phyloP scores from a whole-genome alignment of 2,797 vertebrate genomes.

The Micropoecilia bifurca region DNA sequence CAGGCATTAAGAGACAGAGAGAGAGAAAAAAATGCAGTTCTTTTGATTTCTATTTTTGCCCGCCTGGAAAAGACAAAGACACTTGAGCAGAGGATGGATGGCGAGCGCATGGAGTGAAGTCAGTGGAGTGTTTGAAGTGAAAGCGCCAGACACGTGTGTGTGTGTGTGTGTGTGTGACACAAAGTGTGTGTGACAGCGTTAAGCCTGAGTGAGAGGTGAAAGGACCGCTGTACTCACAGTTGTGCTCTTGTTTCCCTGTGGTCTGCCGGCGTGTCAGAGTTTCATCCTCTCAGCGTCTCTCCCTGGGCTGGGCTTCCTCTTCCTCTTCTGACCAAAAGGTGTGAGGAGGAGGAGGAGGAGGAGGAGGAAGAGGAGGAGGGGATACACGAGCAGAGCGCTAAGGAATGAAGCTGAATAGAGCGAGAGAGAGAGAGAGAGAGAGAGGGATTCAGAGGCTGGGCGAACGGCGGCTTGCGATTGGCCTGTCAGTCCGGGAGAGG shows the following conservation, averaged over 20 bases:
- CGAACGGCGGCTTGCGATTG: constrained; percentile 73
- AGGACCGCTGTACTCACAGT: constrained; percentile 79
- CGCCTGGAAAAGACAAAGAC: constrained; percentile 51
- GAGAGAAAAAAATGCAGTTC: constrained; percentile 7
- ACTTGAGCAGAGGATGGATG: constrained; percentile 28
- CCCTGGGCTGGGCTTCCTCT: constrained; percentile 76
- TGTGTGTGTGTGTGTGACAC: constrained; percentile 32
- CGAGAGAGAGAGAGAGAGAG: constrained; percentile 33
- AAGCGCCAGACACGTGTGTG: constrained; percentile 54
- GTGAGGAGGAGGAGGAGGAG: constrained; percentile 62
- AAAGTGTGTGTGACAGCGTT: constrained; percentile 59
- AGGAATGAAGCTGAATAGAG: constrained; percentile 66
- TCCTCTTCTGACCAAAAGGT: constrained; percentile 75
- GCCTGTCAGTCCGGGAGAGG: constrained; percentile 77
- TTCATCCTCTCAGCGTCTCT: constrained; percentile 77
- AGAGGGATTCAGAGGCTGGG: constrained; percentile 50
- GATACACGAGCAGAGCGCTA: constrained; percentile 64
- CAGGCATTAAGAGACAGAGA: not conserved
- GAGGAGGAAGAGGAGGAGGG: constrained; percentile 51
- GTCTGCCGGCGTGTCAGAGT: constrained; percentile 78
- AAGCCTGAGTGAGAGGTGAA: constrained; percentile 72
- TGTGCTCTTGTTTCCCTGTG: constrained; percentile 74
- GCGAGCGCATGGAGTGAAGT: constrained; percentile 46
- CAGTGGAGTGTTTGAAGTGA: constrained; percentile 47
- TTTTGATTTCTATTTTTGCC: constrained; percentile 22